Evolutionary conservation across 1,140 invertebrate genomes (phyloP).

Genomic region (Meloidogyne chitwoodi): DNA sequence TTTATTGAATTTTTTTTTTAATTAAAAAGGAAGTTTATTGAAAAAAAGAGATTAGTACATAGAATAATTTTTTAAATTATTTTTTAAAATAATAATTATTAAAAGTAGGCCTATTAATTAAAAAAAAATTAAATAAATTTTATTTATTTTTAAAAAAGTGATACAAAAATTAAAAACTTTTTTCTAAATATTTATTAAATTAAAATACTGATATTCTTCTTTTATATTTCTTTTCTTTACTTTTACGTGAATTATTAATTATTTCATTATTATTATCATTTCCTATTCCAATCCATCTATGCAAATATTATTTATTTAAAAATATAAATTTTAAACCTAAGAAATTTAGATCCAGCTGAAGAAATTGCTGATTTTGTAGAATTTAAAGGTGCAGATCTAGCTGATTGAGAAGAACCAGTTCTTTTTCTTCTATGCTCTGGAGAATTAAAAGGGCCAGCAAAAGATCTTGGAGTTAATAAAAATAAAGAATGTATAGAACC

Average conservation of each 20-base stretch:
- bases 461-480: neutral
- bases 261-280: neutral
- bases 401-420: neutral
- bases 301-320: too few species aligned
- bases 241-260: neutral
- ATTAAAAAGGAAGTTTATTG: too few species aligned
- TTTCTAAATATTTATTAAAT: neutral
- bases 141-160: too few species aligned
- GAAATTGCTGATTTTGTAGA: neutral
- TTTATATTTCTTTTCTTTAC: neutral
- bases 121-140: too few species aligned
- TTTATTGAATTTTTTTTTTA: too few species aligned
- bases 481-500: neutral
- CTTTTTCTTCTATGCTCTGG: neutral
- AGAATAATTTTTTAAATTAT: too few species aligned
- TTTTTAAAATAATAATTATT: too few species aligned
- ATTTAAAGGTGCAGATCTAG: neutral
- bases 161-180: neutral
- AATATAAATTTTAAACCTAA: too few species aligned
- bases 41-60: too few species aligned
- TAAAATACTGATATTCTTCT: neutral
- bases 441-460: neutral
- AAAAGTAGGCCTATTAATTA: too few species aligned
- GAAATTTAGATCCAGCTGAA: neutral
- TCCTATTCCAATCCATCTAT: neutral